Conservation (phyloP, 1,140 invertebrate species). For the Habropoda laboriosa region DNA sequence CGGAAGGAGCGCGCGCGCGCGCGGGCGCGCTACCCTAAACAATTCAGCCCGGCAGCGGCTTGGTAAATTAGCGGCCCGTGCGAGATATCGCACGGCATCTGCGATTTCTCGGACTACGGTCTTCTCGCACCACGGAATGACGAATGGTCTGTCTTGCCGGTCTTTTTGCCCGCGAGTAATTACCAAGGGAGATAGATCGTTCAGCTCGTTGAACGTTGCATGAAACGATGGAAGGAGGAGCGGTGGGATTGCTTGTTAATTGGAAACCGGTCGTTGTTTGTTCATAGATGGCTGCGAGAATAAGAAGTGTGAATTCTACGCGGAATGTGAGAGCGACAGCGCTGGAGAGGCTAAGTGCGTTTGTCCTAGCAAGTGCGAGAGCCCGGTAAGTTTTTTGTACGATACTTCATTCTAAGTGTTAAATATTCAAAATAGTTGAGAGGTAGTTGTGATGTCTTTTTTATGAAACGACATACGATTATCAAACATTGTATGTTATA, state of each 20-base stretch:
- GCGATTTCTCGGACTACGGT: not conserved
- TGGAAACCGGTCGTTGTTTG: constrained; percentile 43
- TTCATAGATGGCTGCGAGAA: constrained; percentile 93
- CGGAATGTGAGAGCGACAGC: constrained; percentile 90
- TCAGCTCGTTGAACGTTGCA: not conserved
- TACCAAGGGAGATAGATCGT: constrained; percentile 25
- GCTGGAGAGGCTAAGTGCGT: constrained; percentile 89
- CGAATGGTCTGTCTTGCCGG: constrained; percentile 16
- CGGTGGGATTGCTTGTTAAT: not conserved
- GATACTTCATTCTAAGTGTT: not conserved
- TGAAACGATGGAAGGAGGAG: too few species aligned
- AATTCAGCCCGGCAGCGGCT: constrained; percentile 8
- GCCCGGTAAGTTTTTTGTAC: constrained; percentile 84
- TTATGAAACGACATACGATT: too few species aligned
- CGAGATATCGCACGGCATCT: constrained; percentile 12
- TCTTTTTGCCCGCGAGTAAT: constrained; percentile 33
- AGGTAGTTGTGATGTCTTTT: too few species aligned
- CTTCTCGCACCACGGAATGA: not conserved
- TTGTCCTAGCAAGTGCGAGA: constrained; percentile 89
- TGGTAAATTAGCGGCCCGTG: constrained; percentile 12
- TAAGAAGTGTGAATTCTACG: constrained; percentile 92
- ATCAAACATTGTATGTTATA: too few species aligned
- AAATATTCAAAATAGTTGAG: too few species aligned
- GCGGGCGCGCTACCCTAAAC: constrained; percentile 18
- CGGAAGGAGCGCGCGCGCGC: constrained; percentile 20